Evolutionary conservation across 2,888 invertebrate genomes (phyloP), one percentile per base, ranked within the genome.

Genomic region (Andrena minutula): DNA sequence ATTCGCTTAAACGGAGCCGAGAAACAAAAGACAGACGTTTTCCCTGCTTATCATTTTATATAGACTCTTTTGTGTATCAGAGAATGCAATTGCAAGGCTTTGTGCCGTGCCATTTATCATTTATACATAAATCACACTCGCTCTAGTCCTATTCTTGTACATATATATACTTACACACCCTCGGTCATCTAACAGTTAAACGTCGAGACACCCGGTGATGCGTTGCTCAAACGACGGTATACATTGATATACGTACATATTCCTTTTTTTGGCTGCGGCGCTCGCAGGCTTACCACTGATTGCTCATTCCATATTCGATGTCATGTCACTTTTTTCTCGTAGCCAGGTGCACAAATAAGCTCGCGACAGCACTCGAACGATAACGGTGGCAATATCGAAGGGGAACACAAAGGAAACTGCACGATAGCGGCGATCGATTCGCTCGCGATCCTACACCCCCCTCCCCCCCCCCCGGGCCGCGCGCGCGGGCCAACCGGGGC

Each of bases 251-350:
- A 20, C 41, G 23, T 66, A 30, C 28, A 20, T 30, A 87, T 79
- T 47, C 47, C 87, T 81, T 80, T 47, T 73, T 91, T 92, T 91
- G 89, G 92, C 91, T 91, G 92, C 92, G 93, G 88, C 93, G 93
- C 93, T 93, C 93, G 92, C 93, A 92, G 91, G 93, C 93, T 93
- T 92, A 93, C 93, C 93, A 92, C 93, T 93, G 90, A 91, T 93
- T 93, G 93, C 93, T 93, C 92, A 90, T 92, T 92, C 86, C 86
- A 87, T 56, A 56, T 89, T 90, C 88, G 89, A 88, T 85, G 78
- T 88, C 91, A 91, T 89, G 83, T 78, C 83, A 86, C 88, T 85
- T 78, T 82, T 56, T 60, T 72, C 56, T 86, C 85, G 82, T 85
- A 88, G 89, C 86, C 89, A 86, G 83, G 89, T 85, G 86, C 89